A percentile compares a stretch with the other conserved stretches of the same genome.
Evolutionary conservation across 2,113 vertebrate genomes (phyloP).

Genomic region (Bubo bubo): DNA sequence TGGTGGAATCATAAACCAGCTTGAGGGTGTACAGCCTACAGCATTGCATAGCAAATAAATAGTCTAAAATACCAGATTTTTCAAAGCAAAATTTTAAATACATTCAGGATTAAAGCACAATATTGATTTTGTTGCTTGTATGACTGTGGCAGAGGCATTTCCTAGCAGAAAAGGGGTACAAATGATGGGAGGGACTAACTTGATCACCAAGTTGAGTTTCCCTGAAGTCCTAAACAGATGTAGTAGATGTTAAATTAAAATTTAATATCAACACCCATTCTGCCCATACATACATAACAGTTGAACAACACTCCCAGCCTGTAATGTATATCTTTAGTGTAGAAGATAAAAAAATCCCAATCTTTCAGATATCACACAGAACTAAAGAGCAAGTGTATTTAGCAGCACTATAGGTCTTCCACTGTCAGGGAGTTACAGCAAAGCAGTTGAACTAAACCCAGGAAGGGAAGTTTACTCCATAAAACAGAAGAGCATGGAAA

Average conservation of each 20-base stretch:
- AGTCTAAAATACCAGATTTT: neutral
- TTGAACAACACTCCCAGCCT: neutral
- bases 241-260: neutral
- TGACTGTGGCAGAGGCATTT: neutral
- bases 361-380: neutral
- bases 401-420: neutral
- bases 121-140: neutral
- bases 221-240: neutral
- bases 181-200: neutral
- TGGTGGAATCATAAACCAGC: neutral
- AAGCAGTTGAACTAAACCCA: neutral
- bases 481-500: neutral
- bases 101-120: neutral
- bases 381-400: neutral
- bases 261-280: neutral
- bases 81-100: neutral
- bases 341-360: neutral
- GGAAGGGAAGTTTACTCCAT: neutral
- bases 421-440: neutral
- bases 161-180: neutral
- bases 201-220: neutral
- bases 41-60: neutral
- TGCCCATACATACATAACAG: neutral
- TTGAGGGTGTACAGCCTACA: neutral
- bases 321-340: neutral